Evolutionary conservation across 1,140 invertebrate species (phyloP).

Genomic region (Dendrolimus punctatus): DNA sequence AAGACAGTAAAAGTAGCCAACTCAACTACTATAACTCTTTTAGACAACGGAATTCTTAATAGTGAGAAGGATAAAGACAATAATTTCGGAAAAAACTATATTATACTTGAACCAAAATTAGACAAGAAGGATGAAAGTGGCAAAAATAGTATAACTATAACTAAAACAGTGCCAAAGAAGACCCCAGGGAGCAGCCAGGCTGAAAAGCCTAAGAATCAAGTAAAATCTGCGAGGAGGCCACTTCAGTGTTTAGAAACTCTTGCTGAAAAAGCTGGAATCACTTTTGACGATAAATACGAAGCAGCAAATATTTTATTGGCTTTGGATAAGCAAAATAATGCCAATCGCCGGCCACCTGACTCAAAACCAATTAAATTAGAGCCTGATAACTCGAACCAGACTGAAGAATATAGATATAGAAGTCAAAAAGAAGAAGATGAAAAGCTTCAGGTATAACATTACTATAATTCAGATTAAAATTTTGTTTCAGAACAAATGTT

Average conservation of each 20-base stretch:
- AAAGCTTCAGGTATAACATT: slow-evolving; percentile 44
- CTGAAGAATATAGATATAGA: slow-evolving; percentile 53
- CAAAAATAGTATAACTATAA: slow-evolving; percentile 65
- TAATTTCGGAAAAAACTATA: slow-evolving; percentile 58
- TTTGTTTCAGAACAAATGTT: too few relatives aligned
- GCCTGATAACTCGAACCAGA: slow-evolving; percentile 38
- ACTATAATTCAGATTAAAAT: too few relatives aligned
- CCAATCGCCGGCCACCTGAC: slow-evolving; percentile 44
- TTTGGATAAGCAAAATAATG: slow-evolving; percentile 66
- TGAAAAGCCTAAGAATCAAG: slow-evolving; percentile 38
- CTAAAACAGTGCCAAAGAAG: slow-evolving; percentile 49
- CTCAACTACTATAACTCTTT: slow-evolving; percentile 59
- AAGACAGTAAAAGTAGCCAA: slow-evolving; percentile 62
- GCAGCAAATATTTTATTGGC: slow-evolving; percentile 73
- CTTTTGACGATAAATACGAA: slow-evolving; percentile 79
- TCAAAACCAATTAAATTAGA: slow-evolving; percentile 53
- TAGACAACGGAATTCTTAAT: slow-evolving; percentile 48
- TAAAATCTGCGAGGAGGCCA: slow-evolving; percentile 60
- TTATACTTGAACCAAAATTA: slow-evolving; percentile 59
- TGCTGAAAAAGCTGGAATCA: slow-evolving; percentile 78
- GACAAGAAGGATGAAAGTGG: slow-evolving; percentile 59
- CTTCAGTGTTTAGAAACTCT: slow-evolving; percentile 78
- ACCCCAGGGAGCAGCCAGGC: slow-evolving; percentile 34
- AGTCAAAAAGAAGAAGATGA: slow-evolving; percentile 65
- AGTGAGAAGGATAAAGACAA: slow-evolving; percentile 57